phyloP scores from a whole-genome alignment of 2,888 invertebrate species.

The Nemoura dubitans region DNA sequence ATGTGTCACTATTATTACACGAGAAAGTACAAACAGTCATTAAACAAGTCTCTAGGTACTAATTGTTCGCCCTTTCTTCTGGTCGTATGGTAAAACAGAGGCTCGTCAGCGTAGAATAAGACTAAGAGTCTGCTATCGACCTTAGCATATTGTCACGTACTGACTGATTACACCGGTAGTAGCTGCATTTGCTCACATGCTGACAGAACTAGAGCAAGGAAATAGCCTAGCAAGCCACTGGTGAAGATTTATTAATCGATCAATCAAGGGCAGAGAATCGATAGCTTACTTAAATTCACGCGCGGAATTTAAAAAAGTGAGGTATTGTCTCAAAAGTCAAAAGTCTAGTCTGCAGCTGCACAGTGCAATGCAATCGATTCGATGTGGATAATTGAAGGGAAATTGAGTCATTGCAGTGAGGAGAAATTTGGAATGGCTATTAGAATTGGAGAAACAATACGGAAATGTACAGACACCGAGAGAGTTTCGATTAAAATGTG shows the following conservation, averaged over 20 bases:
- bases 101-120: no score
- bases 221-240: conserved; percentile 1
- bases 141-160: background rate
- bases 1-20: background rate
- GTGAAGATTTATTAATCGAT: conserved; percentile 15
- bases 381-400: background rate
- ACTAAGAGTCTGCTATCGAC: background rate
- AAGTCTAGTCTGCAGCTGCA: background rate
- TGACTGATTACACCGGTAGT: background rate
- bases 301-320: background rate
- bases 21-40: background rate
- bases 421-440: background rate
- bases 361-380: background rate
- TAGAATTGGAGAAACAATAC: background rate
- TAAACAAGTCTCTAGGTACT: background rate
- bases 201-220: conserved; percentile 38
- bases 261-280: background rate
- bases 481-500: no score
- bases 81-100: background rate
- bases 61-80: background rate
- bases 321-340: background rate
- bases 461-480: background rate
- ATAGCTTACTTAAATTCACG: background rate
- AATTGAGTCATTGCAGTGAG: background rate
- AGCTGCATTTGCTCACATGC: background rate